phyloP scores from a whole-genome alignment of 2,113 vertebrate species.

The Eulacestoma nigropectus region DNA sequence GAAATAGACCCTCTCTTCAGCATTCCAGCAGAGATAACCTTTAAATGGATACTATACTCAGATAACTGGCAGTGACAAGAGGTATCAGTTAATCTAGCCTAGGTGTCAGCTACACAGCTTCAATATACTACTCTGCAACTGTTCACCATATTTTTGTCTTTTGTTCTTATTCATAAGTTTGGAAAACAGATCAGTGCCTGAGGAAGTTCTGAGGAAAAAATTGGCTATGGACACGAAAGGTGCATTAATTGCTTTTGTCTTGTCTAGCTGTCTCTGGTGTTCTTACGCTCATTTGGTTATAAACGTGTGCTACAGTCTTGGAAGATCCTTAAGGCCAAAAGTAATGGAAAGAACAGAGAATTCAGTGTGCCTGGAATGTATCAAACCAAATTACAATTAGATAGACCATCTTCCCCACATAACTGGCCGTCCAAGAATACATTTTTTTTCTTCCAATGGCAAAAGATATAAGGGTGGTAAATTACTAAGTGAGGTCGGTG shows the following conservation, averaged over 20 bases:
- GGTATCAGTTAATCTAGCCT: not conserved
- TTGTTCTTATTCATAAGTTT: not conserved
- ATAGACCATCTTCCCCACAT: not conserved
- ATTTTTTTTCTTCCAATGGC: not conserved
- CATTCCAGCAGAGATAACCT: not conserved
- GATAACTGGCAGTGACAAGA: not conserved
- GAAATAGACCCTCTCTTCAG: not conserved
- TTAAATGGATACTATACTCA: not conserved
- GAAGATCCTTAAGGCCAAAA: not conserved
- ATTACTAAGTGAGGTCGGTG: not conserved
- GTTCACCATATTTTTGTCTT: not conserved
- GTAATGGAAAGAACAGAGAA: slow-evolving; percentile 41
- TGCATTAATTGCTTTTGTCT: not conserved
- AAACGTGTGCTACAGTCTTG: not conserved
- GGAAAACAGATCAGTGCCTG: not conserved
- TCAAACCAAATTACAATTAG: not conserved
- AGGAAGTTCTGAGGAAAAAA: not conserved
- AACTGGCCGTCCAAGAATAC: not conserved
- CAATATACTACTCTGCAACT: not conserved
- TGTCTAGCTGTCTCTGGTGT: not conserved
- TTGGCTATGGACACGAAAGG: not conserved
- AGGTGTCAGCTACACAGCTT: not conserved
- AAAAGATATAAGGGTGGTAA: not conserved
- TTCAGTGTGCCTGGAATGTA: not conserved
- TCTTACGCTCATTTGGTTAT: not conserved